Evolutionary conservation across 2,797 vertebrate genomes (phyloP), one percentile per base, ranked within the genome.

Genomic region (Sphenodon punctatus): DNA sequence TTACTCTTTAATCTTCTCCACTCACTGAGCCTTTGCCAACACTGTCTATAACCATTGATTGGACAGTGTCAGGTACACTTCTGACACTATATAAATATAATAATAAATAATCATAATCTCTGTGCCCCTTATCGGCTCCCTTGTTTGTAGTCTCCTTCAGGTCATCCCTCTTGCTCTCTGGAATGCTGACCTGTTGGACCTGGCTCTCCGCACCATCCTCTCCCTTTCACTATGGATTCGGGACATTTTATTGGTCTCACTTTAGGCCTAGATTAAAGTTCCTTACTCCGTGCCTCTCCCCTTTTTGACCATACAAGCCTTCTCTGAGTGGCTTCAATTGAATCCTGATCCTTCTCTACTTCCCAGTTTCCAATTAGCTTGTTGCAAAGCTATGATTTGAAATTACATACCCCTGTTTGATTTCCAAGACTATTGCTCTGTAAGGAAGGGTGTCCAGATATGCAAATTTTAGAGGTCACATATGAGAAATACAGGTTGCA

Each of bases 11-110:
- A 8, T 51, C 12, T 65, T 48, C 42, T n/a, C 60, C 39, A 20
- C 38, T 22, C 58, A 3, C 2, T 42, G 8, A 1, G 0, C 3
- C 15, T 27, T 16, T 30, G 6, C 42, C 25, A 61, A 30, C 30
- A 34, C 14, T 49, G n/a, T n/a, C n/a, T n/a, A n/a, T n/a, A n/a
- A n/a, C n/a, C n/a, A n/a, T n/a, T n/a, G n/a, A n/a, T n/a, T n/a
- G n/a, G n/a, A n/a, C n/a, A n/a, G n/a, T n/a, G n/a, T n/a, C n/a
- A n/a, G n/a, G n/a, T n/a, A n/a, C n/a, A n/a, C n/a, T n/a, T n/a
- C n/a, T n/a, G n/a, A n/a, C n/a, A n/a, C n/a, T n/a, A n/a, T n/a
- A n/a, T n/a, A n/a, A n/a, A n/a, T n/a, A n/a, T n/a, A n/a, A n/a
- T n/a, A n/a, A n/a, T n/a, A n/a, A n/a, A n/a, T n/a, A n/a, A n/a